Base-by-base conservation (phyloP, 2,888 invertebrate genomes). In the Taenaris catops region DNA sequence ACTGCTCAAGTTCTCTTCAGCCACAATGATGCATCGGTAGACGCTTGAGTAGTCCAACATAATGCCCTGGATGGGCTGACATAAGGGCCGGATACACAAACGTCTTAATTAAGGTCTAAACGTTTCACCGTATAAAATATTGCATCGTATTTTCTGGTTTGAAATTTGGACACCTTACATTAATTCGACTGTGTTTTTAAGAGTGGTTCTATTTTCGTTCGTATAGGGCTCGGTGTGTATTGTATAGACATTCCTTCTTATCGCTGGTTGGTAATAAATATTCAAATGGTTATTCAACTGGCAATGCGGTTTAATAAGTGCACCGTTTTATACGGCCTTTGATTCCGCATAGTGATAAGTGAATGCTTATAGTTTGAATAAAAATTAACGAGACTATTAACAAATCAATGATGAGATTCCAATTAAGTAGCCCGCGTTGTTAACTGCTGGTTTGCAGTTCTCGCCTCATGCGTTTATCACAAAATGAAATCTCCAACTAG, bases 381-480 rank as follows among this genome's bases (percentile, higher is more conserved):
- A 68, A 70, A 65, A 59, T 63, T 68, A 72, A 76, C 65, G 64
- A 69, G 63, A 59, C 62, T 67, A 72, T 74, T 74, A 74, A 76
- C 73, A 75, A 78, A 80, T 79, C 75, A 73, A 71, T 75, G 67
- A 68, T 55, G 57, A 49, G 57, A 58, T 65, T 75, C 70, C 76
- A 79, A 79, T 79, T 76, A 78, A 72, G 68, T 67, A 68, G 51
- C 55, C n/a, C n/a, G n/a, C n/a, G 65, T 68, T 73, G 70, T 71
- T 71, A 72, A 58, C 58, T 45, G 49, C 56, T 55, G 58, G 65
- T 57, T 61, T 61, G 63, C 58, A 53, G 61, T 67, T 64, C 66
- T 63, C 62, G 64, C 55, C 53, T 54, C 52, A 28, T 34, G 57
- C 63, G 52, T 63, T 57, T 73, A 80, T 80, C 80, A 63, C 51